Evolutionary conservation across 1,140 invertebrate species (phyloP).

Genomic region (Prorops nasuta): DNA sequence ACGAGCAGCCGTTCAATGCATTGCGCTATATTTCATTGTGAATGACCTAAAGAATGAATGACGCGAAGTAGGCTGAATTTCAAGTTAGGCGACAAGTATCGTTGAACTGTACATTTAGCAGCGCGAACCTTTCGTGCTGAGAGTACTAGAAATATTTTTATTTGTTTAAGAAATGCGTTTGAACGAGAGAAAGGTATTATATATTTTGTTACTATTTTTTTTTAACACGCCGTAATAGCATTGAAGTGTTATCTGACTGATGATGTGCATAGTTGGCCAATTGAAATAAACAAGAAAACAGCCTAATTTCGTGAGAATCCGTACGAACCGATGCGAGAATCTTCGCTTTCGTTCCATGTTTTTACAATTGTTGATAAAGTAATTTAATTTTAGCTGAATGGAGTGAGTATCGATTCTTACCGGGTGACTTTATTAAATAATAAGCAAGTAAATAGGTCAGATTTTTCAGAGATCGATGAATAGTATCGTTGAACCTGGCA

Average conservation of each 20-base stretch:
- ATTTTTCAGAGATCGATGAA: not conserved
- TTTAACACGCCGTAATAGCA: slow-evolving; percentile 24
- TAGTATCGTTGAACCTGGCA: slow-evolving; percentile 16
- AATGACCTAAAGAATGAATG: too few relatives aligned
- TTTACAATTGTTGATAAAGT: not conserved
- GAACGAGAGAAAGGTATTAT: slow-evolving; percentile 21
- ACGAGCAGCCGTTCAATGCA: too few relatives aligned
- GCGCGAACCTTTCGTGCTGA: too few relatives aligned
- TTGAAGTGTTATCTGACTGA: slow-evolving; percentile 30
- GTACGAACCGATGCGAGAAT: not conserved
- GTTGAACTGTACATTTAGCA: too few relatives aligned
- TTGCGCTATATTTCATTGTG: too few relatives aligned
- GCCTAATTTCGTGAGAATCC: slow-evolving; percentile 14
- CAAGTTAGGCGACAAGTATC: too few relatives aligned
- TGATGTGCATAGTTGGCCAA: slow-evolving; percentile 21
- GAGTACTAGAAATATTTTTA: slow-evolving; percentile 13
- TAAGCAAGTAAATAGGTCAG: not conserved
- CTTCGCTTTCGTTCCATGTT: not conserved
- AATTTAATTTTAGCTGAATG: not conserved
- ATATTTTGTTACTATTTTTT: slow-evolving; percentile 34
- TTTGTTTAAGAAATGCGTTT: slow-evolving; percentile 16
- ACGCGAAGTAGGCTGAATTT: too few relatives aligned
- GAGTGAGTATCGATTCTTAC: too few relatives aligned
- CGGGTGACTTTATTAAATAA: not conserved
- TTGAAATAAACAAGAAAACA: slow-evolving; percentile 18